Percentiles rank a stretch among this genome's conserved stretches.
These are phyloP conservation scores for Tachypleus tridentatus DNA, from an alignment of 1,140 invertebrate species.

Conservation along the genomic window DNA sequence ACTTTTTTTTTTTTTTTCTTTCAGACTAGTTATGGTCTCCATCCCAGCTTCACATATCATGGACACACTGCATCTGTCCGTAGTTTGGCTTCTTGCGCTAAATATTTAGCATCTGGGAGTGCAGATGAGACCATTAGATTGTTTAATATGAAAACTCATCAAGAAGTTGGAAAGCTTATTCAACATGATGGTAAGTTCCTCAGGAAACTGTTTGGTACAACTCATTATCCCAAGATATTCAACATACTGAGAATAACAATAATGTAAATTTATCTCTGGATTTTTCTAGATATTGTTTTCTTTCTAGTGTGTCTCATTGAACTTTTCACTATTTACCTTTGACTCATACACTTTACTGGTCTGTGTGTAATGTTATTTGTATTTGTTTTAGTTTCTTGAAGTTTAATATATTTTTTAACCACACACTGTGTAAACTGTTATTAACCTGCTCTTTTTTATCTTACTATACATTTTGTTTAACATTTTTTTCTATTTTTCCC, in stretches of 20 bases:
- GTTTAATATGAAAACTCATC: slow-evolving; percentile 63
- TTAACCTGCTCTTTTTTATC: no score
- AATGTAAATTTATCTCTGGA: slow-evolving; percentile 1
- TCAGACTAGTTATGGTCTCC: no score
- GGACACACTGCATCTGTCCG: slow-evolving; percentile 68
- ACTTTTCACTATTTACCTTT: not conserved
- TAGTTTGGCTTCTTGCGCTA: slow-evolving; percentile 51
- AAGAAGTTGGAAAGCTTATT: slow-evolving; percentile 61
- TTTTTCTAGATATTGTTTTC: not conserved
- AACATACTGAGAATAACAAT: not conserved
- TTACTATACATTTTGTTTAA: no score
- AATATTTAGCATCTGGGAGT: slow-evolving; percentile 70
- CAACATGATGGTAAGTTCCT: slow-evolving; percentile 55
- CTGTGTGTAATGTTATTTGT: no score
- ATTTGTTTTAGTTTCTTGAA: not conserved
- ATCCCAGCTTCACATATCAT: slow-evolving; percentile 60
- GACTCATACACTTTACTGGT: not conserved
- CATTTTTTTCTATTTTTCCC: no score
- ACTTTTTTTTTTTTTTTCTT: no score
- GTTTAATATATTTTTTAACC: not conserved
- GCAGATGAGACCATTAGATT: slow-evolving; percentile 80
- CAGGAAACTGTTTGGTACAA: not conserved
- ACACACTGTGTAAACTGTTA: no score
- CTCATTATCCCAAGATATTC: no score
- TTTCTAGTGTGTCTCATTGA: not conserved